phyloP scores from a whole-genome alignment of 2,113 vertebrate genomes.

The Mormoops blainvillei region DNA sequence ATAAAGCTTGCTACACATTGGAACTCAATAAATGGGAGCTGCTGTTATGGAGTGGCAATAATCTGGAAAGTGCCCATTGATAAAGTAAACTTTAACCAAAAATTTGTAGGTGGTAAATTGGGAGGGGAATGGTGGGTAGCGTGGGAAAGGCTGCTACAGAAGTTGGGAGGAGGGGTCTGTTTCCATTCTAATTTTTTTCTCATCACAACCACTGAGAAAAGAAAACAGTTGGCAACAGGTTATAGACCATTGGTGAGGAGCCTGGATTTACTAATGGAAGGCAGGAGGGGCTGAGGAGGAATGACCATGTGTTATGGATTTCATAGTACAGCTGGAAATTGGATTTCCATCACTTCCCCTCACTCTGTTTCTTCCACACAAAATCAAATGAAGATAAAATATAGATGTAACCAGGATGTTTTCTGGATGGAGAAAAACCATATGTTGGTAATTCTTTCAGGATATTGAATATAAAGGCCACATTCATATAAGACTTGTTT shows the following conservation, averaged over 20 bases:
- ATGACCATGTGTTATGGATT: not conserved
- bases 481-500: not conserved
- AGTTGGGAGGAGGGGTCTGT: not conserved
- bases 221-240: not conserved
- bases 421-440: not conserved
- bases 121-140: not conserved
- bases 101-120: not conserved
- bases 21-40: not conserved
- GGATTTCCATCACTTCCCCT: not conserved
- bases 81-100: not conserved
- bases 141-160: not conserved
- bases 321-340: not conserved
- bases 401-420: not conserved
- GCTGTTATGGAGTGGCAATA: not conserved
- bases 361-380: not conserved
- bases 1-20: not conserved
- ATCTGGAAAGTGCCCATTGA: not conserved
- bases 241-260: not conserved
- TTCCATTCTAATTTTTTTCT: not conserved
- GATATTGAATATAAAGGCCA: not conserved
- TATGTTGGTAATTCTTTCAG: not conserved
- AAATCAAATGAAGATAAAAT: not conserved
- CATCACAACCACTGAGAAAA: not conserved
- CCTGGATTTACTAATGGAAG: not conserved
- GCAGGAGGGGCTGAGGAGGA: not conserved